These are phyloP conservation scores for Beroe forskalii DNA, from an alignment of 37 sponge, comb jelly and placozoan genomes.

Conservation along the genomic window DNA sequence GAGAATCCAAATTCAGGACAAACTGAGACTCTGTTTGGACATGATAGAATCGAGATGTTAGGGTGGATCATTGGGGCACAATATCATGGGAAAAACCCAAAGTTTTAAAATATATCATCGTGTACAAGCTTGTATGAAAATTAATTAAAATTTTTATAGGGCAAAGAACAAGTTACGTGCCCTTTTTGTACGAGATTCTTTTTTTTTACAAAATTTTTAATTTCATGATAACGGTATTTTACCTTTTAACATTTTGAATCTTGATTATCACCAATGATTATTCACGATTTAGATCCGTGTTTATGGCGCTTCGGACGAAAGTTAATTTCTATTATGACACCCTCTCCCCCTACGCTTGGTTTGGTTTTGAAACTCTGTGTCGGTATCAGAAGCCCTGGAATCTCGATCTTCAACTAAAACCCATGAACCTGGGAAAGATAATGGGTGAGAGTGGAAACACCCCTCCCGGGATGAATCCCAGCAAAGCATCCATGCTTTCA, in stretches of 20 bases:
- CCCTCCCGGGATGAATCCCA: conserved; percentile 64
- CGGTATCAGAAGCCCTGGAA: conserved; percentile 57
- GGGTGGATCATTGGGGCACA: neutral
- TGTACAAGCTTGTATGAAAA: too few relatives aligned
- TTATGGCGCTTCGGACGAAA: conserved; percentile 40
- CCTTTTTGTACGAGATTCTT: too few relatives aligned
- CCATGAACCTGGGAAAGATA: conserved; percentile 54
- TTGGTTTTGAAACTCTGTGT: conserved; percentile 43
- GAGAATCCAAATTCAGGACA: neutral
- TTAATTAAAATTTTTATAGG: too few relatives aligned
- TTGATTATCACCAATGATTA: too few relatives aligned
- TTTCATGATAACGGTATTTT: too few relatives aligned
- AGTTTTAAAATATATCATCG: too few relatives aligned
- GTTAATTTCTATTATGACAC: conserved; percentile 56
- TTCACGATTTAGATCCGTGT: too few relatives aligned
- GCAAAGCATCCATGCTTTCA: conserved; percentile 50
- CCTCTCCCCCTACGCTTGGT: conserved; percentile 61
- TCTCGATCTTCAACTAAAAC: conserved; percentile 29
- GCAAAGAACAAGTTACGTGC: too few relatives aligned
- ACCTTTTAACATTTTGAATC: too few relatives aligned
- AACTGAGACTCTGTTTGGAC: neutral
- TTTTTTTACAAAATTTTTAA: too few relatives aligned
- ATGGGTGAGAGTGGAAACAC: conserved; percentile 52
- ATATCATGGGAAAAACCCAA: neutral
- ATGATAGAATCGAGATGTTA: neutral